Percentiles rank a stretch among this genome's conserved stretches.
Conservation (phyloP, 1,140 invertebrate genomes). For the Scaptomyza hsui region DNA sequence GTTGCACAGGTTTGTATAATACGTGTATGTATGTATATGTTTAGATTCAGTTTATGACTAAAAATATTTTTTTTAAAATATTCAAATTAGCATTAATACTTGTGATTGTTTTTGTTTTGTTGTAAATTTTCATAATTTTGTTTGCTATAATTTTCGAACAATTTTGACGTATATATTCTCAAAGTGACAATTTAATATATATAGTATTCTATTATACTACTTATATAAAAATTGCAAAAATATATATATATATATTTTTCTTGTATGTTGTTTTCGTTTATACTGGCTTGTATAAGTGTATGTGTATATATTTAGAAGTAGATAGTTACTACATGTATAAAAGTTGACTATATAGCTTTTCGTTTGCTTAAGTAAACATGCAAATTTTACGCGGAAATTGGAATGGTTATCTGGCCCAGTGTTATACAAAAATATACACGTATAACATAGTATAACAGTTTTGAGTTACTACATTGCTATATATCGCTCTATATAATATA, state of each 20-base stretch:
- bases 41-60: slow-evolving; percentile 33
- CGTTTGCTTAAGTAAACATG: slow-evolving; percentile 43
- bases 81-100: slow-evolving; percentile 43
- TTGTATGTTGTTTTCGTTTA: slow-evolving; percentile 31
- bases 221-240: slow-evolving; percentile 81
- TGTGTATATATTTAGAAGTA: slow-evolving; percentile 41
- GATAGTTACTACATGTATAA: slow-evolving; percentile 62
- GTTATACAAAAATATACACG: slow-evolving; percentile 62
- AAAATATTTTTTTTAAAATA: slow-evolving; percentile 39
- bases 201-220: slow-evolving; percentile 55
- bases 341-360: slow-evolving; percentile 73
- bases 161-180: slow-evolving; percentile 44
- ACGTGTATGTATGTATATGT: slow-evolving; percentile 38
- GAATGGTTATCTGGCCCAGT: slow-evolving; percentile 75
- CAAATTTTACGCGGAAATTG: slow-evolving; percentile 36
- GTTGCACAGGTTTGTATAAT: slow-evolving; percentile 72
- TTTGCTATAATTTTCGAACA: slow-evolving; percentile 55
- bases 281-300: slow-evolving; percentile 32
- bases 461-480: slow-evolving; percentile 55
- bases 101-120: slow-evolving; percentile 28
- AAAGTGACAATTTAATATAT: slow-evolving; percentile 50
- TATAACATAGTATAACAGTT: slow-evolving; percentile 76
- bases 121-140: slow-evolving; percentile 60
- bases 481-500: slow-evolving; percentile 31
- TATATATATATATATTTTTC: slow-evolving; percentile 62